Percentiles rank a stretch among this genome's conserved stretches.
These are phyloP conservation scores for Phaetusa simplex DNA, from an alignment of 2,113 vertebrate species.

Conservation along the genomic window DNA sequence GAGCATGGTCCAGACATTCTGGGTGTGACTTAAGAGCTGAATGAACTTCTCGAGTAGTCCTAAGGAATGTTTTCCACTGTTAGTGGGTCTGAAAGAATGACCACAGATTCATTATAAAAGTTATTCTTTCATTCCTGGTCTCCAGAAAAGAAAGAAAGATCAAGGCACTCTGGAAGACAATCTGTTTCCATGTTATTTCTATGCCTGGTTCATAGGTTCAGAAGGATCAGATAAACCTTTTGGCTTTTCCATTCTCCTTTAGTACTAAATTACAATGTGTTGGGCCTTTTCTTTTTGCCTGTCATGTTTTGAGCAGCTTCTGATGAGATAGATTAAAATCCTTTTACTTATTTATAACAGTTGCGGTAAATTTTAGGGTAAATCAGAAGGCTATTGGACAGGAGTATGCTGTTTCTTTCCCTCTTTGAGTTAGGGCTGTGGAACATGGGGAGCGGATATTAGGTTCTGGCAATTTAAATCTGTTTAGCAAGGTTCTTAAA, in stretches of 20 bases:
- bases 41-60: not conserved
- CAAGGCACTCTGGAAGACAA: not conserved
- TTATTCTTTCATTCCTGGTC: not conserved
- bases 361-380: not conserved
- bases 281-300: not conserved
- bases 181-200: not conserved
- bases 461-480: constrained; percentile 42
- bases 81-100: not conserved
- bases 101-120: not conserved
- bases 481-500: constrained; percentile 64
- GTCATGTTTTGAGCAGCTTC: not conserved
- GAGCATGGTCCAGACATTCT: not conserved
- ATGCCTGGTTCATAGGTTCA: not conserved
- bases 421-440: not conserved
- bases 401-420: not conserved
- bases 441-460: not conserved
- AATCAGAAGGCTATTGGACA: not conserved
- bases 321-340: not conserved
- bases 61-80: not conserved
- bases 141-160: not conserved
- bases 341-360: not conserved
- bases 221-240: not conserved
- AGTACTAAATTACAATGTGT: not conserved
- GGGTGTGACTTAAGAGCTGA: not conserved
- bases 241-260: not conserved